Evolutionary conservation across 2,113 vertebrate genomes (phyloP).

Genomic region (Lota lota): DNA sequence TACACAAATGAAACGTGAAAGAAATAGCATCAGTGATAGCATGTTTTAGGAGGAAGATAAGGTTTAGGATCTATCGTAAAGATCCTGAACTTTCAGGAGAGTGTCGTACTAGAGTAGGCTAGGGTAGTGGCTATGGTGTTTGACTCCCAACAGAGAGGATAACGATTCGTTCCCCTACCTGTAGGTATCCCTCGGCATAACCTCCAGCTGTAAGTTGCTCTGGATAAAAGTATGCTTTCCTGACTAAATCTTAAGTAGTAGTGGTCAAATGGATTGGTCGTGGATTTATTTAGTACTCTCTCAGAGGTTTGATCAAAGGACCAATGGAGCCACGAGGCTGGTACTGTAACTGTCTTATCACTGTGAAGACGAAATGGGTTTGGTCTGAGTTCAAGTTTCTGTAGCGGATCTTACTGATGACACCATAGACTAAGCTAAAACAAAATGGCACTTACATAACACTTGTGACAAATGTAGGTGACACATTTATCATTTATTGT

Average conservation of each 20-base stretch:
- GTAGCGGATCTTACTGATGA: no score
- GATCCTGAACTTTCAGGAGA: no score
- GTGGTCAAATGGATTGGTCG: no score
- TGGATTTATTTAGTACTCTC: no score
- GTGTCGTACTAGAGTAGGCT: no score
- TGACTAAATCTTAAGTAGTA: no score
- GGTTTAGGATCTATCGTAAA: no score
- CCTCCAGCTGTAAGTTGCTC: neutral
- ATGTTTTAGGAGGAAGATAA: no score
- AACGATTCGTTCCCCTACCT: no score
- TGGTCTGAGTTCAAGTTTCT: neutral
- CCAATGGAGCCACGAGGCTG: neutral
- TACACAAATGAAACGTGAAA: neutral
- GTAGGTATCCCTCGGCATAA: no score
- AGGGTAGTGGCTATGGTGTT: neutral
- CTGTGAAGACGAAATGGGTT: slow-evolving; percentile 3
- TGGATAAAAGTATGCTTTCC: neutral
- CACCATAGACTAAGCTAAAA: no score
- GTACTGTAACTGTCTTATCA: slow-evolving; percentile 31
- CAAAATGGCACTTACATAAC: neutral
- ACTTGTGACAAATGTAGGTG: neutral
- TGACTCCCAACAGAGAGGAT: neutral
- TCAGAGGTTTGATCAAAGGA: neutral
- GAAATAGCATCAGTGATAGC: neutral
- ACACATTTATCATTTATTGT: neutral